Base-by-base conservation (phyloP, 2,797 vertebrate species). In the Eurystomus glaucurus region DNA sequence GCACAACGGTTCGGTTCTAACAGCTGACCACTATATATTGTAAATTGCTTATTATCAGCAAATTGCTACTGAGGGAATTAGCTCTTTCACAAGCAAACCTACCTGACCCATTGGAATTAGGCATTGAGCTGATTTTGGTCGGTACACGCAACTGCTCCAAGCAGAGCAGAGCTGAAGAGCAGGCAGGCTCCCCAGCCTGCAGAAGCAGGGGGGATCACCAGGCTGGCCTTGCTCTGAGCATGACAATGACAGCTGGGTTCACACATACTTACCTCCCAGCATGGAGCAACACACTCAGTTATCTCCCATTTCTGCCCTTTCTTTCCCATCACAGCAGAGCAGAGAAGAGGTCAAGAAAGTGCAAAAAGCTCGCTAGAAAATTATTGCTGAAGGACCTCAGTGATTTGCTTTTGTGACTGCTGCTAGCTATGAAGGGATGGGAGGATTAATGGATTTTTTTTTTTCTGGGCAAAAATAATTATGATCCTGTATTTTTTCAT, bases 401-500 rank as follows among this genome's bases (percentile, higher is more conserved):
- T 86, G 93, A 87, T 94, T 94, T 85, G 68, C 82, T 94, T 95
- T 78, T 87, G 76, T 66, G 81, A 68, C 75, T 93, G 65, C 62
- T 8, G 37, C 85, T 71, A 52, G 88, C 81, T 91, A 61, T 21
- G 72, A 83, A 79, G 55, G 85, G 55, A 71, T 11, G 62, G 71
- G 29, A 79, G 86, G 94, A 97, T 97, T 97, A 96, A 91, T 80
- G 86, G 54, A 71, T 75, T 76, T 62, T 79, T 75, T 76, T 62
- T 79, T 85, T 37, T 18, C 58, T 18, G 22, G 75, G 76, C 41
- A 90, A 90, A 95, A 96, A 94, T 95, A 93, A 97, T 96, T 95
- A 96, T 54, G 88, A 91, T 85, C 65, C 52, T 86, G 55, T 95
- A 77, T 92, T 95, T 37, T 90, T 96, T 95, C 86, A 95, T 94